Base-by-base conservation (phyloP, 2,888 invertebrate genomes). In the Microplitis manilae region DNA sequence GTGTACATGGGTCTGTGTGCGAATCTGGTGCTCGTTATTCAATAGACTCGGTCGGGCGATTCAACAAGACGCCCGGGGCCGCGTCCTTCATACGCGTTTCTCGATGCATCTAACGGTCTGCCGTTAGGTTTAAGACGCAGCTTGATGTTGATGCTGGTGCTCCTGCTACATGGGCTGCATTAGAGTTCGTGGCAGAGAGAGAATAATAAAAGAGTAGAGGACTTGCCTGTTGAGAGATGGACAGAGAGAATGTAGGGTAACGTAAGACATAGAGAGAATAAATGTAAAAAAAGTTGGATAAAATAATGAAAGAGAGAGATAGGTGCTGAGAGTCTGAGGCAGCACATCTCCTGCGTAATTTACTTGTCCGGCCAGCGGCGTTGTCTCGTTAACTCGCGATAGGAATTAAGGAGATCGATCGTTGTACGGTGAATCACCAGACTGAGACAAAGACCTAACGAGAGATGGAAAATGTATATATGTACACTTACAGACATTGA, bases 361-460 rank as follows among this genome's bases (percentile, higher is more conserved):
- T 88, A 88, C 88, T 86, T 86, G 87, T 86, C 85, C 85, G 81
- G 81, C 86, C 85, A 85, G 85, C 85, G 87, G 88, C 87, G 83
- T 83, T 85, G 86, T 86, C 88, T 88, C 87, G 88, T 88, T 87
- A 88, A 86, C 85, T 87, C 80, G 83, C 84, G 87, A 88, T 88
- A 86, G 80, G 87, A 85, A 87, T 87, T 86, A 88, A 87, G 86
- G 83, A 85, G 87, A 84, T 85, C 83, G 83, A 83, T 84, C 81
- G 82, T 81, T 83, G 83, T 76, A 77, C 75, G 73, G 79, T 81
- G 81, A 81, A 80, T 82, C 82, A 80, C 6, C 15, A 59, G 39
- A 69, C 50, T n/a, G 72, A 67, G 39, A 70, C 60, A 71, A 59
- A 62, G 38, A 74, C 75, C 78, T 78, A 75, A 79, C 77, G 77